Evolutionary conservation across 2,888 invertebrate genomes (phyloP).

Genomic region (Marronus borbonicus): DNA sequence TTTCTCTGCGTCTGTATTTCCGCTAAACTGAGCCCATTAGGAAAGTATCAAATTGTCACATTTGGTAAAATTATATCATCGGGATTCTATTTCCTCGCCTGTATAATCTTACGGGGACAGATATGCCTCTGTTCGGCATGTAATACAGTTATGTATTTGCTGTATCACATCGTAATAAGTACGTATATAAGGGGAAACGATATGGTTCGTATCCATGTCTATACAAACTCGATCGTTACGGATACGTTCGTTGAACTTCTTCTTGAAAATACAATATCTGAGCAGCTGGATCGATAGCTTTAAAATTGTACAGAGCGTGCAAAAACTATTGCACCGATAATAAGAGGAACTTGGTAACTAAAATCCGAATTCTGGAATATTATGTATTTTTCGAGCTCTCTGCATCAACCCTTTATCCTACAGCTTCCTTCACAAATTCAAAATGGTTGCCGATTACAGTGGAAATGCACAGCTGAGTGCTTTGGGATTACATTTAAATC

Average conservation of each 20-base stretch:
- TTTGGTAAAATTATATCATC: slow-evolving; percentile 32
- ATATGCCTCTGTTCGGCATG: slow-evolving; percentile 1
- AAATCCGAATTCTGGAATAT: too few relatives aligned
- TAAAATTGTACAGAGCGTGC: too few relatives aligned
- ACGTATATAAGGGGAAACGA: neutral
- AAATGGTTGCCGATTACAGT: too few relatives aligned
- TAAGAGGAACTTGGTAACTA: too few relatives aligned
- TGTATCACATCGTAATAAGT: neutral
- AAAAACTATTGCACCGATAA: too few relatives aligned
- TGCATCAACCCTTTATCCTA: too few relatives aligned
- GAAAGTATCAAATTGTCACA: slow-evolving; percentile 38
- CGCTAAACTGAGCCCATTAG: slow-evolving; percentile 28
- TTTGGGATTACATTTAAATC: too few relatives aligned
- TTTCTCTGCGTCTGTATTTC: slow-evolving; percentile 14
- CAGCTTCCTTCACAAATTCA: too few relatives aligned
- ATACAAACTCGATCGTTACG: neutral
- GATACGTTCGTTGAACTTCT: neutral
- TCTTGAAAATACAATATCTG: too few relatives aligned
- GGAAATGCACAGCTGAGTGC: too few relatives aligned
- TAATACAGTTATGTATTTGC: slow-evolving; percentile 15
- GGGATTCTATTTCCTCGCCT: slow-evolving; percentile 21
- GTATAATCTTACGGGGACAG: slow-evolving; percentile 10
- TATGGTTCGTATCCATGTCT: neutral
- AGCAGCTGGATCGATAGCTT: too few relatives aligned
- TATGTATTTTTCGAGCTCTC: too few relatives aligned